A percentile compares a stretch with the other conserved stretches of the same genome.
These are phyloP conservation scores for Phortica okadai DNA, from an alignment of 2,888 invertebrate species.

Conservation along the genomic window DNA sequence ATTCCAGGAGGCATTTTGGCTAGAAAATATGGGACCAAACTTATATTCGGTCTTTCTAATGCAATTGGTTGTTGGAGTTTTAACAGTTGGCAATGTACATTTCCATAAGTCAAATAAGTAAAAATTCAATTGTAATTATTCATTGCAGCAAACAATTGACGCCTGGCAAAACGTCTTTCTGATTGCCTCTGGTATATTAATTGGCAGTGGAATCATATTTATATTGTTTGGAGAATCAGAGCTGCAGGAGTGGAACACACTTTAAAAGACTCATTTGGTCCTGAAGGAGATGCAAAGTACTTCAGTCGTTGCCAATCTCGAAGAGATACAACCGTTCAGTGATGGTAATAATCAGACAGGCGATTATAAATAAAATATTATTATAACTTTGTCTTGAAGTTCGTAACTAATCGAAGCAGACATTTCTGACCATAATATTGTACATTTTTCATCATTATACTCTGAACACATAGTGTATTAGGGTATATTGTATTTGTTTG, in stretches of 20 bases:
- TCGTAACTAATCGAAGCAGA: no score
- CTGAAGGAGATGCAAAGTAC: conserved; percentile 67
- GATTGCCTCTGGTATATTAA: conserved; percentile 78
- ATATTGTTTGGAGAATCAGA: conserved; percentile 79
- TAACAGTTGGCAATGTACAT: conserved; percentile 82
- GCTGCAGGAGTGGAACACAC: conserved; percentile 80
- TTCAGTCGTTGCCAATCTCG: not conserved
- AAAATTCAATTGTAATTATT: not conserved
- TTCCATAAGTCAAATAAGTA: not conserved
- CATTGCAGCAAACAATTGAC: conserved; percentile 79
- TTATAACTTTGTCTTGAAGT: no score
- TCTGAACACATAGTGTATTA: no score
- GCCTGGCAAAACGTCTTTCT: conserved; percentile 82
- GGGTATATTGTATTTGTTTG: no score
- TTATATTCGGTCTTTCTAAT: conserved; percentile 83
- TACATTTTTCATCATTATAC: no score
- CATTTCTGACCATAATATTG: no score
- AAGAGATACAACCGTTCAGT: conserved; percentile 53
- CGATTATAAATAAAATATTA: not conserved
- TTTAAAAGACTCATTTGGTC: conserved; percentile 42
- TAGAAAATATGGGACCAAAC: conserved; percentile 83
- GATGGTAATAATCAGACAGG: not conserved
- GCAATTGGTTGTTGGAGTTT: conserved; percentile 80
- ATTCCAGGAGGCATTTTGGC: conserved; percentile 85
- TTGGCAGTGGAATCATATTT: conserved; percentile 78